Evolutionary conservation across 2,888 invertebrate genomes (phyloP), one percentile per base, ranked within the genome.

Genomic region (Nomada flava): DNA sequence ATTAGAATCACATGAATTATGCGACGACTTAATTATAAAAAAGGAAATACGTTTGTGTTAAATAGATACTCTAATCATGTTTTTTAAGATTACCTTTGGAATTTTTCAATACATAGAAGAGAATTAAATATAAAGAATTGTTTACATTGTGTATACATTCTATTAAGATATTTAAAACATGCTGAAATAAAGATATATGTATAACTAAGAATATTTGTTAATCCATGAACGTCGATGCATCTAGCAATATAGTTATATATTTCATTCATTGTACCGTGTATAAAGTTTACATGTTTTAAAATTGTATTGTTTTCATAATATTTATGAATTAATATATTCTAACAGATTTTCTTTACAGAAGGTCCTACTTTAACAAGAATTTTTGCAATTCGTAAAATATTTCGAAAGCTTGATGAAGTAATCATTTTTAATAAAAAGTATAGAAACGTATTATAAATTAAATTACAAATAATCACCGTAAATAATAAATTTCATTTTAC

Each of bases 71-170:
- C 44, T 11, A 47, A 70, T 70, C 60, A 70, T 47, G 57, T 77
- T 82, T 73, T 65, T 60, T 55, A 52, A 73, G 67, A 57, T 73
- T 82, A 82, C 69, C 36, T 68, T 42, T 20, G 50, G 50, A 78
- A 72, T 78, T 52, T 67, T 74, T 64, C 68, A 82, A 60, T 82
- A 68, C 71, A 73, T 64, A 72, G 47, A 70, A 73, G 64, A 60
- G 42, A 76, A 67, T 57, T 59, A 76, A 70, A 75, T 72, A 69
- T 68, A 78, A 78, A 81, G 47, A 73, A 73, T 75, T 84, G 73
- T 83, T 83, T 84, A 79, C 53, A 83, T 71, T 84, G 73, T 79
- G 75, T 82, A 75, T 72, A 82, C 75, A 73, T 79, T 83, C 74
- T 79, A 83, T 76, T 59, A 72, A 79, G 60, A 73, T 72, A 76